Base-by-base conservation (phyloP, 2,797 vertebrate genomes). In the Salmo trutta region DNA sequence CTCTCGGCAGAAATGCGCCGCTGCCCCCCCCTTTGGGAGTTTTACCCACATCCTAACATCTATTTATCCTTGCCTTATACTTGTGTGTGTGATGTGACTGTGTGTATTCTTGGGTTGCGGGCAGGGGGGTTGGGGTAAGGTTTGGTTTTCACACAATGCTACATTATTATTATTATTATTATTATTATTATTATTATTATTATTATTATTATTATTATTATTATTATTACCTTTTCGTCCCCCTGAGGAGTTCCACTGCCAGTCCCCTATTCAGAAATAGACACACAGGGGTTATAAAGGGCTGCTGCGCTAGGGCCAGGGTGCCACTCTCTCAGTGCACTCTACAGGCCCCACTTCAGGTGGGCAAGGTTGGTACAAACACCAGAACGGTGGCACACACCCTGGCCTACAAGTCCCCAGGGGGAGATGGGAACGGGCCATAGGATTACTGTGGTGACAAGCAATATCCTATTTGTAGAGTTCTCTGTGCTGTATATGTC, bases 181-280 rank as follows among this genome's bases (percentile, higher is more conserved):
- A n/a, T n/a, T n/a, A n/a, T 73, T 77, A 82, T 89, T 89, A 89
- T 71, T 71, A 71, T 24, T 24, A 15, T 73, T 77, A 82, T 89
- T 89, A 89, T 71, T 71, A 71, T 24, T 24, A 15, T 73, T 77
- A 82, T 89, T 89, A 89, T 71, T 71, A 71, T 24, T 24, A 15
- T 73, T 76, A 82, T 89, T 89, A 89, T 71, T 72, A 72, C 89
- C 89, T 90, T 88, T 90, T 70, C 75, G 82, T 79, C 76, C 79
- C 80, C 86, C 86, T 84, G 85, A 81, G 64, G 87, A 79, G 82
- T 84, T 90, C 88, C 89, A 89, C 81, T 89, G 86, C 88, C 89
- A 90, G 87, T 85, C 84, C 56, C 88, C 89, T 90, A 89, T 86
- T 90, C 78, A 86, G 83, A 85, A 89, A 90, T 84, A 86, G 85